Conservation (phyloP, 2,888 invertebrate genomes). For the Leucophora obtusa region DNA sequence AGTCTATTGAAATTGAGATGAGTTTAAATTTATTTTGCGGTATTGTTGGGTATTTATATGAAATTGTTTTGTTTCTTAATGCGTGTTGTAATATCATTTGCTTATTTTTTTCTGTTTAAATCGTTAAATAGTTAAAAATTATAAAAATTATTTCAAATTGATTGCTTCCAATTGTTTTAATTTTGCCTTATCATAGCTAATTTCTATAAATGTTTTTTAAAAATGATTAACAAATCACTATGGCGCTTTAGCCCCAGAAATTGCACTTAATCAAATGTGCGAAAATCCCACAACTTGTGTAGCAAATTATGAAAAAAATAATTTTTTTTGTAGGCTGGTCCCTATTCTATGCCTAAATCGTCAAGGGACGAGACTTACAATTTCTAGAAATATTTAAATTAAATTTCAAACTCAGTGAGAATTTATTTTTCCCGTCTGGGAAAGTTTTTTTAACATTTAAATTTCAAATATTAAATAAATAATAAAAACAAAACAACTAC, state of each 20-base stretch:
- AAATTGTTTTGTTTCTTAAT: neutral
- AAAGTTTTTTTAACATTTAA: too few species aligned
- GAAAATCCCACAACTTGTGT: too few species aligned
- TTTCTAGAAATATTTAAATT: too few species aligned
- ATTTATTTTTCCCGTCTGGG: too few species aligned
- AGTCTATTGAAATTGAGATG: neutral
- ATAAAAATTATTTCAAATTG: slow-evolving; percentile 18
- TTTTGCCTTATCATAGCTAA: slow-evolving; percentile 20
- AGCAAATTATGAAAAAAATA: too few species aligned
- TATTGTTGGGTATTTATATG: neutral
- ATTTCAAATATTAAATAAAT: too few species aligned
- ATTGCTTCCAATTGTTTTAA: slow-evolving; percentile 56
- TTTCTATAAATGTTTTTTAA: neutral
- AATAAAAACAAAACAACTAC: too few species aligned
- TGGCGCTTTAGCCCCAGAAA: neutral
- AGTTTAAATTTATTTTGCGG: neutral
- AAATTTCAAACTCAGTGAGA: too few species aligned
- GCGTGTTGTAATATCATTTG: slow-evolving; percentile 31
- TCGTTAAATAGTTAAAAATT: slow-evolving; percentile 18
- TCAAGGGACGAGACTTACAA: too few species aligned
- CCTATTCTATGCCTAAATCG: too few species aligned
- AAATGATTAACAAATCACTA: neutral
- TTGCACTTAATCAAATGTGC: too few species aligned
- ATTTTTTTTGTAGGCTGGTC: too few species aligned
- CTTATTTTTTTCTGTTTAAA: neutral